Percentiles rank a stretch among this genome's conserved stretches.
Conservation (phyloP, 2,797 vertebrate genomes). For the Epinephelus malabaricus region DNA sequence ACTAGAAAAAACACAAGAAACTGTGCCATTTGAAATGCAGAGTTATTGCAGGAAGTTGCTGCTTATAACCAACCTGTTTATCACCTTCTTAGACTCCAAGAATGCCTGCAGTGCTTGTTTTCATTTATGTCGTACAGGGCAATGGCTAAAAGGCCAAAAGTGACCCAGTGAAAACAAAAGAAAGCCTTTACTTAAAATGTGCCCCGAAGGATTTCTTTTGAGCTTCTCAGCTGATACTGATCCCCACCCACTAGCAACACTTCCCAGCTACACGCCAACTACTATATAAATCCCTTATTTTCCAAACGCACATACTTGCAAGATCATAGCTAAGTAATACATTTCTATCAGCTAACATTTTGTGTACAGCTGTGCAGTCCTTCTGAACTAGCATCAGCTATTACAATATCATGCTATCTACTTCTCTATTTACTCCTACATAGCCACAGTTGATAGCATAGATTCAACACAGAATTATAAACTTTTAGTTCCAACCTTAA, state of each 20-base stretch:
- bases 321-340: not conserved
- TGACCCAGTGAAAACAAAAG: not conserved
- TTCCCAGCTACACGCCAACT: not conserved
- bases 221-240: not conserved
- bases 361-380: not conserved
- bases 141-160: not conserved
- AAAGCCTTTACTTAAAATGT: slow-evolving; percentile 1
- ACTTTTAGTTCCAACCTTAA: slow-evolving; percentile 87
- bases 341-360: not conserved
- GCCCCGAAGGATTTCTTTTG: not conserved
- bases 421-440: slow-evolving; percentile 6
- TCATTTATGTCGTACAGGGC: slow-evolving; percentile 1
- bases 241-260: not conserved
- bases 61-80: slow-evolving; percentile 10
- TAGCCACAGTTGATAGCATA: too few relatives aligned
- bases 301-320: not conserved
- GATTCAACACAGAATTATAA: too few relatives aligned
- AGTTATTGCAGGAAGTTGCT: slow-evolving; percentile 12
- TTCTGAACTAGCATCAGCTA: not conserved
- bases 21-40: not conserved
- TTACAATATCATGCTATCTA: not conserved
- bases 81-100: slow-evolving; percentile 11
- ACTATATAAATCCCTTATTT: not conserved
- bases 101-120: slow-evolving; percentile 9
- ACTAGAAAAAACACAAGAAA: not conserved